Percentiles rank a stretch among this genome's conserved stretches.
These are phyloP conservation scores for Okamejei kenojei DNA, from an alignment of 2,797 vertebrate species.

Conservation along the genomic window DNA sequence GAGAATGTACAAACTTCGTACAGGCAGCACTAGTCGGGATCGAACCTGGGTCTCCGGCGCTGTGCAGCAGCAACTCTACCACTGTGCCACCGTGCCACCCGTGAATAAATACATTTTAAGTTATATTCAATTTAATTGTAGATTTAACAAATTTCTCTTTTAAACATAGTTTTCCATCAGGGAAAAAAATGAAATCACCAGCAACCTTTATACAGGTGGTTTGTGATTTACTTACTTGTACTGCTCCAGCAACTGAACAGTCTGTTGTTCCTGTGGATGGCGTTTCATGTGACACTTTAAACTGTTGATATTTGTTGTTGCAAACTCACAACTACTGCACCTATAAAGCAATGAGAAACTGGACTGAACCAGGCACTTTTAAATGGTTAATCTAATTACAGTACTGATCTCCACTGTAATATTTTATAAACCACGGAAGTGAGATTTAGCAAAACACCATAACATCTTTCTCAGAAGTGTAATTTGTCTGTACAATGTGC, in stretches of 20 bases:
- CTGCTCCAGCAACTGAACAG: constrained; percentile 76
- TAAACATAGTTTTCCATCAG: neutral
- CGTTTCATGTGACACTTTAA: constrained; percentile 80
- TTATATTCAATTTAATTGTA: neutral
- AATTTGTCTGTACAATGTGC: neutral
- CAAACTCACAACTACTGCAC: constrained; percentile 76
- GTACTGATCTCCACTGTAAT: neutral
- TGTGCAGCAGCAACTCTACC: too few relatives aligned
- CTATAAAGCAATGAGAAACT: constrained; percentile 52
- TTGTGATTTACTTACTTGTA: constrained; percentile 60
- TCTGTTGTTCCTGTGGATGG: constrained; percentile 77
- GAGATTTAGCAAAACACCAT: neutral
- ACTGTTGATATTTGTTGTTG: constrained; percentile 81
- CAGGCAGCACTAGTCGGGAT: too few relatives aligned
- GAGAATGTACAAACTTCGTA: too few relatives aligned
- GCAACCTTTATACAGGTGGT: neutral
- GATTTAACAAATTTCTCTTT: neutral
- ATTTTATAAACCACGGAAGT: neutral
- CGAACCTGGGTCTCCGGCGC: too few relatives aligned
- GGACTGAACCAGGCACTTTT: constrained; percentile 36
- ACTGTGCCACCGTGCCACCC: too few relatives aligned
- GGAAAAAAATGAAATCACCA: neutral
- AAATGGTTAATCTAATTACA: neutral
- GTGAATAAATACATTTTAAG: neutral
- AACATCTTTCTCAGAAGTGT: neutral